Conservation (phyloP, 2,888 invertebrate species). For the Cybosia mesomella region DNA sequence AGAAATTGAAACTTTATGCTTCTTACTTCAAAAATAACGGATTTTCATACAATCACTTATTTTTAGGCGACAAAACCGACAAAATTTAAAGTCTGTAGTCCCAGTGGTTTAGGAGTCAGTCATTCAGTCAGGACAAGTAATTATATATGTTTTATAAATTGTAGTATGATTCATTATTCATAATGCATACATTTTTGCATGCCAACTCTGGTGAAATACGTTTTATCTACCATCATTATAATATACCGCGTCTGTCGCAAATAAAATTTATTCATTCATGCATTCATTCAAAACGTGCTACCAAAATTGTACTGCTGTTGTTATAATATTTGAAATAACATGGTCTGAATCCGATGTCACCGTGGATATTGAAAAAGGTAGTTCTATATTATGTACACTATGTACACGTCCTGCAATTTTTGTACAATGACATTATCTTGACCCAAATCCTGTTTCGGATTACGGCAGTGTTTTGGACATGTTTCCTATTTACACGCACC, state of each 20-base stretch:
- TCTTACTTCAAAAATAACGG: too few species aligned
- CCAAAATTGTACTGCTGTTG: not conserved
- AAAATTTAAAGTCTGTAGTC: not conserved
- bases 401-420: slow-evolving; percentile 9
- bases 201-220: not conserved
- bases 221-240: not conserved
- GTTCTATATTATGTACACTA: not conserved
- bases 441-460: slow-evolving; percentile 32
- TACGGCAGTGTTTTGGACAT: slow-evolving; percentile 16
- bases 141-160: not conserved
- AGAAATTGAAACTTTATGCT: too few species aligned
- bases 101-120: not conserved
- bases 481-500: slow-evolving; percentile 38
- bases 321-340: slow-evolving; percentile 26
- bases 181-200: slow-evolving; percentile 1
- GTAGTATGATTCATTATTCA: not conserved
- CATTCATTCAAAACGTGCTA: not conserved
- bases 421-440: slow-evolving; percentile 34
- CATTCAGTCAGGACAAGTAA: not conserved
- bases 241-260: not conserved
- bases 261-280: not conserved
- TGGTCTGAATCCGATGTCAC: slow-evolving; percentile 19
- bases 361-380: slow-evolving; percentile 30
- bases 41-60: too few species aligned
- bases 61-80: too few species aligned